Evolutionary conservation across 2,113 vertebrate species (phyloP), one percentile per base, ranked within the genome.

Genomic region (Gobio gobio): DNA sequence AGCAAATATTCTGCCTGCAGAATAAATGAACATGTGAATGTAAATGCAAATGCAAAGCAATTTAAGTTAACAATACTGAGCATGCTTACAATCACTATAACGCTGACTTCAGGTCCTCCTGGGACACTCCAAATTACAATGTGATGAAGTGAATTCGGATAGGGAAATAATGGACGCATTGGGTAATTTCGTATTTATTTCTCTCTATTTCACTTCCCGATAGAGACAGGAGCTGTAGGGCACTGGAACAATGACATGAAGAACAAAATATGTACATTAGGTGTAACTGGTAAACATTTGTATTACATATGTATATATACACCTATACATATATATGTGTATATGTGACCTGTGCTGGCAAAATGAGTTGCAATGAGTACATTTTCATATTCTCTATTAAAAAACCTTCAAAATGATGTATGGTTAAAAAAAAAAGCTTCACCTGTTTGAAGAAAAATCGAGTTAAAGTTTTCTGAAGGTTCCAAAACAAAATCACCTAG

Each of bases 21-120:
- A 75, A 54, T 51, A 29, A 75, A 75, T 54, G 24, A 75, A 75
- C 73, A 75, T 75, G 73, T 51, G 51, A 18, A 75, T 75, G 47
- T 8, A 29, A 75, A 51, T 75, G 24, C n/a, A 29, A 75, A 75
- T 75, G 14, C 26, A 29, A 29, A 75, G 24, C 45, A 75, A 51
- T 75, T 75, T 75, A 49, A 49, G 14, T 24, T 16, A 5, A 51
- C 24, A 51, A 75, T 51, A 74, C 43, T 74, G 70, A 74, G n/a
- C 22, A 45, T 47, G 6, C 70, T 47, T 47, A 16, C 47, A 51
- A 29, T 75, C 73, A 14, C 47, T 75, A 29, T 54, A 75, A 75
- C 29, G 47, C 47, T 75, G 73, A 75, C 72, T 75, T 24, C 47
- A 75, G 47, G 6, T 75, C 47, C 73, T 20, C 73, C 14, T 51